Percentiles rank a stretch among this genome's conserved stretches.
Evolutionary conservation across 2,113 vertebrate species (phyloP).

Genomic region (Phrynosoma platyrhinos): DNA sequence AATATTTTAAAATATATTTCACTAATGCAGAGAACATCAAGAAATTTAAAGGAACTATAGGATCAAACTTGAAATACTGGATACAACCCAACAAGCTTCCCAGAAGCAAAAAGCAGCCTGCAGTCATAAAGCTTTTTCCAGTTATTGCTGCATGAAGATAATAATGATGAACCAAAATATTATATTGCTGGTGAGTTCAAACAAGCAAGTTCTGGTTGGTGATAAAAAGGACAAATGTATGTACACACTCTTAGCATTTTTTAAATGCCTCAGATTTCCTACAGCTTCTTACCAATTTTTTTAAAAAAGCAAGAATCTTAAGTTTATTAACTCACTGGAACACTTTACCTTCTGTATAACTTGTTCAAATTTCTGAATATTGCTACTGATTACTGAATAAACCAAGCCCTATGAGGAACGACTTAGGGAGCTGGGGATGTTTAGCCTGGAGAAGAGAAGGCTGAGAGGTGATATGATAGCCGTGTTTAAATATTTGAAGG

Average conservation of each 20-base stretch:
- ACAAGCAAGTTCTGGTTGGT: slow-evolving; percentile 39
- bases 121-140: slow-evolving; percentile 17
- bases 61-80: slow-evolving; percentile 29
- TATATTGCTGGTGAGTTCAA: slow-evolving; percentile 41
- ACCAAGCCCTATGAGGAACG: too few species aligned
- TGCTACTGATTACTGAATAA: neutral
- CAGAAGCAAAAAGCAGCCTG: slow-evolving; percentile 32
- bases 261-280: neutral
- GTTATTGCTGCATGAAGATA: slow-evolving; percentile 42
- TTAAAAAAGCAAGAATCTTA: slow-evolving; percentile 42
- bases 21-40: slow-evolving; percentile 21
- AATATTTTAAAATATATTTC: slow-evolving; percentile 18
- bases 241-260: slow-evolving; percentile 5
- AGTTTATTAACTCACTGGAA: slow-evolving; percentile 41
- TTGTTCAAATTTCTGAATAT: slow-evolving; percentile 4
- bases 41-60: slow-evolving; percentile 10
- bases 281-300: neutral
- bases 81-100: slow-evolving; percentile 25
- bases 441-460: too few species aligned
- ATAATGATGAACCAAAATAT: slow-evolving; percentile 26
- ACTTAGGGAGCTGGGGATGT: too few species aligned
- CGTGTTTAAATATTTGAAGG: too few species aligned
- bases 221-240: slow-evolving; percentile 34
- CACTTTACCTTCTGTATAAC: neutral
- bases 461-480: too few species aligned